Evolutionary conservation across 92 coral and sea anemone genomes (phyloP).

Genomic region (Micromussa lordhowensis): DNA sequence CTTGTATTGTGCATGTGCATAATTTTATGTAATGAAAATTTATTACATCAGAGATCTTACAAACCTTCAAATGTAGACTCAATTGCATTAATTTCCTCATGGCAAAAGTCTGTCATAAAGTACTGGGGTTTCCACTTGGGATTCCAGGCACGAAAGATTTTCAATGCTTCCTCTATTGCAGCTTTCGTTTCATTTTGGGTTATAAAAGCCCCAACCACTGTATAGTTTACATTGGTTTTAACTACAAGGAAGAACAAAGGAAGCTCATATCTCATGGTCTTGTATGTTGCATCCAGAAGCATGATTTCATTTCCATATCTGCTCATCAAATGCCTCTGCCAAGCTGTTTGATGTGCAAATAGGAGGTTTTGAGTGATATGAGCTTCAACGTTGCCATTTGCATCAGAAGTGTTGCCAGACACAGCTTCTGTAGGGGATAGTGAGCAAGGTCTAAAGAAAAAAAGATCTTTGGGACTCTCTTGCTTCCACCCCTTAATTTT

Average conservation of each 20-base stretch:
- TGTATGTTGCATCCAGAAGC: background rate
- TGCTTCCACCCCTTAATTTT: slow-evolving; percentile 37
- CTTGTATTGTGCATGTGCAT: too few species aligned
- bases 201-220: too few species aligned
- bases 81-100: slow-evolving; percentile 62
- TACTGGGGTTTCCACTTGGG: slow-evolving; percentile 55
- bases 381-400: background rate
- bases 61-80: slow-evolving; percentile 58
- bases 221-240: too few species aligned
- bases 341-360: background rate
- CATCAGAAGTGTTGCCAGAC: background rate
- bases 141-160: slow-evolving; percentile 58
- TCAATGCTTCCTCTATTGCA: slow-evolving; percentile 52
- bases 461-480: slow-evolving; percentile 23
- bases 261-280: background rate
- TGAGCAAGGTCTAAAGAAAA: slow-evolving; percentile 47
- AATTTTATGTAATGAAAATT: too few species aligned
- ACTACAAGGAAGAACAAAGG: too few species aligned
- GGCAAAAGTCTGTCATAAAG: slow-evolving; percentile 73
- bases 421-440: slow-evolving; percentile 11
- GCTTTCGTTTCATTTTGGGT: slow-evolving; percentile 8
- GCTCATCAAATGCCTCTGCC: background rate
- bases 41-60: background rate
- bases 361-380: too few species aligned
- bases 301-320: background rate